These are phyloP conservation scores for Melanotaenia parkinsoni DNA, from an alignment of 2,797 vertebrate genomes.

Conservation along the genomic window DNA sequence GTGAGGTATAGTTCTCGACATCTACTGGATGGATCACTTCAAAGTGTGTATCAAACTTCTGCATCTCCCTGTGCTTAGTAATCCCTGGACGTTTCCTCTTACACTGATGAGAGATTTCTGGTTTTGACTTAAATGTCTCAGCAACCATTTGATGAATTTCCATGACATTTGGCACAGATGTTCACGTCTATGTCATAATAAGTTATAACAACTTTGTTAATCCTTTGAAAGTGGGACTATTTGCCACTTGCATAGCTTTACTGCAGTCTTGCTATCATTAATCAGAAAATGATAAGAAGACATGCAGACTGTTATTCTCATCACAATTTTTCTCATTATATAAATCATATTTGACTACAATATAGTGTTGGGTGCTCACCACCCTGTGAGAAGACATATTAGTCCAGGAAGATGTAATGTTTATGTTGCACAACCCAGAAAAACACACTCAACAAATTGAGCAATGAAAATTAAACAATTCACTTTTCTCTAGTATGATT, in stretches of 20 bases:
- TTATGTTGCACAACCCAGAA: conserved; percentile 17
- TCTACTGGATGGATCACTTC: background rate
- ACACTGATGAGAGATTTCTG: background rate
- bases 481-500: background rate
- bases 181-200: background rate
- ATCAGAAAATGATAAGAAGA: background rate
- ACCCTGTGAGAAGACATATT: conserved; percentile 12
- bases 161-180: conserved; percentile 16
- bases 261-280: background rate
- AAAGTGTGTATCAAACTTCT: background rate
- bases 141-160: conserved; percentile 6
- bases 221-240: conserved; percentile 1
- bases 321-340: background rate
- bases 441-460: conserved; percentile 1
- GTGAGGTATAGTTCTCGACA: conserved; percentile 1
- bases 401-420: conserved; percentile 3
- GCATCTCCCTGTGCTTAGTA: background rate
- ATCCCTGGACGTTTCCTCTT: background rate
- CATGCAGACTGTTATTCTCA: background rate
- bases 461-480: conserved; percentile 6
- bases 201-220: conserved; percentile 6
- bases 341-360: background rate
- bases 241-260: background rate
- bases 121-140: conserved; percentile 8
- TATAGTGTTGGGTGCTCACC: conserved; percentile 6